Evolutionary conservation across 2,888 invertebrate genomes (phyloP), one percentile per base, ranked within the genome.

Genomic region (Netelia melanura): DNA sequence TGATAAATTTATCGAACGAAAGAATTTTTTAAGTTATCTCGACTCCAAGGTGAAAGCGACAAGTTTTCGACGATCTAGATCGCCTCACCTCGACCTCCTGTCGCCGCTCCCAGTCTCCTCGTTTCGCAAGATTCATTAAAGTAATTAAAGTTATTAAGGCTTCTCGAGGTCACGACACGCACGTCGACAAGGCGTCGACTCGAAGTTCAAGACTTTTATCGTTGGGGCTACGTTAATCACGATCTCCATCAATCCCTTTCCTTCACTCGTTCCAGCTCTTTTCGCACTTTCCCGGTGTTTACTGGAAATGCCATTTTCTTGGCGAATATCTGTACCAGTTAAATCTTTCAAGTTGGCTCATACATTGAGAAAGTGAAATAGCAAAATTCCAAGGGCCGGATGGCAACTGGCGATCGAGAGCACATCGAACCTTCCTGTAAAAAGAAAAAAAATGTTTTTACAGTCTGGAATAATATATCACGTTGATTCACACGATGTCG

Each of bases 71-170:
- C 3, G 30, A 30, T 3, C 70, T 62, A n/a, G 25, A 54, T 44
- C 62, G 10, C 54, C 52, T 78, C 38, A 44, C 61, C 78, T 56
- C 9, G 14, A 38, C 25, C 3, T 52, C 30, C 68, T 10, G 30
- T 56, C 38, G 67, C 65, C 17, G 14, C 70, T 76, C 44, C 54
- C 17, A 58, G 48, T 84, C 77, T 58, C 82, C 17, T 14, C 38
- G 17, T 56, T 67, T 79, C 64, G 70, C 17, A 48, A 76, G 80
- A 87, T 87, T 81, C 77, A 84, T 75, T 80, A 61, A 70, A 84
- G 84, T 86, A 84, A 86, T 86, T 74, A 79, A 85, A 86, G 70
- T 83, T 86, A 87, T 86, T 86, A 82, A 86, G 81, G 68, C 58
- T 70, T 68, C 77, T 79, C 58, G 77, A 81, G 70, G 62, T 77